Conservation (phyloP, 1,140 invertebrate genomes). For the Samia ricini region DNA sequence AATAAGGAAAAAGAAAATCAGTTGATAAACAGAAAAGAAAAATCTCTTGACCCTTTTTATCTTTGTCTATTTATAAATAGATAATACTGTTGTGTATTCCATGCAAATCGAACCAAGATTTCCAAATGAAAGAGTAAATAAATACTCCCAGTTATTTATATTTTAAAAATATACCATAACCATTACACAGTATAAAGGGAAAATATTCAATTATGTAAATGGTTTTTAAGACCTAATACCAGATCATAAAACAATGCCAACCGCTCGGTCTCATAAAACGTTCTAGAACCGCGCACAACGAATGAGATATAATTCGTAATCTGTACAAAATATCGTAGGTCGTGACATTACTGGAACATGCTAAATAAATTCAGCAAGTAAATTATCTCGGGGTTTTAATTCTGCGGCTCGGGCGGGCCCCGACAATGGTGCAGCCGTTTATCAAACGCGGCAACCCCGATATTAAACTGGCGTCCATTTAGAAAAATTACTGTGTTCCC, state of each 20-base stretch:
- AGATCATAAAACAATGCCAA: not conserved
- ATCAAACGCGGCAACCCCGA: constrained; percentile 32
- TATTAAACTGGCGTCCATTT: constrained; percentile 37
- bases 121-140: not conserved
- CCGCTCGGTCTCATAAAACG: not conserved
- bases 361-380: constrained; percentile 49
- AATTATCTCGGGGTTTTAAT: constrained; percentile 54
- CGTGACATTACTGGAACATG: constrained; percentile 7
- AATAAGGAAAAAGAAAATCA: no score
- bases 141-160: not conserved
- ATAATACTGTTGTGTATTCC: no score
- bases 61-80: no score
- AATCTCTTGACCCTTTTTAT: no score
- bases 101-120: no score
- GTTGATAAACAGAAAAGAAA: no score
- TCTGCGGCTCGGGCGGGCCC: constrained; percentile 20
- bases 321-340: constrained; percentile 40
- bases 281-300: not conserved
- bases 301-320: constrained; percentile 40
- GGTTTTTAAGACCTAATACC: not conserved
- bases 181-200: not conserved
- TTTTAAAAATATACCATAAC: not conserved
- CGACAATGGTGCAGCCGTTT: constrained; percentile 27
- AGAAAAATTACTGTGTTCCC: constrained; percentile 34
- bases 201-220: not conserved